Base-by-base conservation (phyloP, 2,797 vertebrate genomes). In the Morelia viridis region DNA sequence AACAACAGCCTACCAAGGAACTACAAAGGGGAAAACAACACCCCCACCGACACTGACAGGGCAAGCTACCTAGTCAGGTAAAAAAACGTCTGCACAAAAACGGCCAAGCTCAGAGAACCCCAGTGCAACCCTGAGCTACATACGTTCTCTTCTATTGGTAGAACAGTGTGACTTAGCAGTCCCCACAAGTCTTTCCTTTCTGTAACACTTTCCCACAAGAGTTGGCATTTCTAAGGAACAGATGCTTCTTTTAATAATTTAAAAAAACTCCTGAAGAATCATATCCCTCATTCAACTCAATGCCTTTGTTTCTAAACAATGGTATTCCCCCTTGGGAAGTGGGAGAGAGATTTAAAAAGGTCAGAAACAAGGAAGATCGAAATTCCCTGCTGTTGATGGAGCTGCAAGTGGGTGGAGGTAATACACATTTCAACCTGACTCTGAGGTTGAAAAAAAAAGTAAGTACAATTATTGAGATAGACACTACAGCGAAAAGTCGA, bases 321-420 rank as follows among this genome's bases (percentile, higher is more conserved):
- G 83, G 76, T 61, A 61, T 88, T 93, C 91, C 57, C 58, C 19
- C 41, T 53, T 28, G 84, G 92, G 83, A 31, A 24, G 35, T 3
- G 11, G 76, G 35, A 90, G 62, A 71, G 76, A 53, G 91, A 61
- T 56, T 90, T 90, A 1, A 26, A 93, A 93, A 93, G 90, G 93
- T 94, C 85, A 93, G n/a, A 50, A 35, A 35, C 1, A 89, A 87
- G 31, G 24, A 50, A 80, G 28, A 64, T 60, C 26, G 26, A 12
- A 53, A 76, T 56, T 83, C 50, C 88, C 65, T 76, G 31, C 84
- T 58, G 19, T 15, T 83, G 6, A 4, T 50, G 46, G 87, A 85
- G 71, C 57, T 80, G 50, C 24, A 2, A 35, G 7, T 11, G n/a
- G 92, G 87, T 1, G 56, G 15, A 9, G 53, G 88, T 50, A 24